These are phyloP conservation scores for Deroplatys truncata DNA, from an alignment of 2,888 invertebrate genomes.

Conservation along the genomic window DNA sequence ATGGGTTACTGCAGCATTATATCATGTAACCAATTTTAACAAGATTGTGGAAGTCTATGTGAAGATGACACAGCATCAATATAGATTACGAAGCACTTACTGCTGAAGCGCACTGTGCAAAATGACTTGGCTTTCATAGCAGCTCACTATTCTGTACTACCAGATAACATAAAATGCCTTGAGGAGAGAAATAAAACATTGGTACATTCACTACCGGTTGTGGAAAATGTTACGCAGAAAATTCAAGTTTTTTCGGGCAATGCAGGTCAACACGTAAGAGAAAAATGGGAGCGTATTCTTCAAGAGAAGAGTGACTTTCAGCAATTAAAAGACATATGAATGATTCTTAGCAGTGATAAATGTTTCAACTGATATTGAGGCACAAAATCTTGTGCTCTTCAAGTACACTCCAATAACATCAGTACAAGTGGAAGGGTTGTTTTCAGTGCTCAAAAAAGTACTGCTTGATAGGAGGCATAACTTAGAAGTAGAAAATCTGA, in stretches of 20 bases:
- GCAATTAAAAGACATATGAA: background rate
- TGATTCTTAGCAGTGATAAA: background rate
- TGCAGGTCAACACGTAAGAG: background rate
- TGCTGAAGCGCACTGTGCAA: background rate
- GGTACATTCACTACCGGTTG: background rate
- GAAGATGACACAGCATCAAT: background rate
- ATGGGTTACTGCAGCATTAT: no score
- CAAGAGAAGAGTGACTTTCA: background rate
- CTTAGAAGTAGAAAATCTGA: no score
- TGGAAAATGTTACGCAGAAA: background rate
- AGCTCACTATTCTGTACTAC: background rate
- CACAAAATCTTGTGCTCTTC: no score
- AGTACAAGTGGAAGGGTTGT: no score
- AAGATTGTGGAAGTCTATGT: no score
- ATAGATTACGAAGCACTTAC: background rate
- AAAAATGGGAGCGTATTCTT: no score
- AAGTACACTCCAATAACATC: no score
- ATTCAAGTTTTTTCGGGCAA: background rate
- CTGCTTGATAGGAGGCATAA: no score
- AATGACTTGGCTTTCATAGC: constrained; percentile 4
- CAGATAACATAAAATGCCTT: background rate
- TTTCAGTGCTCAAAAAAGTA: no score
- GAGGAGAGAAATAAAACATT: background rate
- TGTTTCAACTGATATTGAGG: no score
- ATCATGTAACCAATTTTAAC: no score